These are phyloP conservation scores for Discoglossus pictus DNA, from an alignment of 2,797 vertebrate species.

Conservation along the genomic window DNA sequence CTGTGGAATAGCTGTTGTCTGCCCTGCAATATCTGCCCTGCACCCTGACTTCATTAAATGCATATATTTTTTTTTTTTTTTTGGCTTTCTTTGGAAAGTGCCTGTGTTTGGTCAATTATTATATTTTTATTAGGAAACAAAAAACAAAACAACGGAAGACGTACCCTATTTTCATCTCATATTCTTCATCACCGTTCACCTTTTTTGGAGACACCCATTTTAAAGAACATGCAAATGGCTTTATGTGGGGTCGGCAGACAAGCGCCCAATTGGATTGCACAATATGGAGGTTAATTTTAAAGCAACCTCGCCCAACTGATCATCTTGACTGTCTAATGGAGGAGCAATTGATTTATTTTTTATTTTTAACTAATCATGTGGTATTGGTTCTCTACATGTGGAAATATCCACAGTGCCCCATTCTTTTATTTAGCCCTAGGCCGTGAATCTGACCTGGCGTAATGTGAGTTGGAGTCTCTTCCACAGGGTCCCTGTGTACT, in stretches of 20 bases:
- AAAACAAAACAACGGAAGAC: slow-evolving; percentile 52
- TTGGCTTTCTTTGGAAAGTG: slow-evolving; percentile 81
- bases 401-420: too few relatives aligned
- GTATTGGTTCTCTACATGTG: too few relatives aligned
- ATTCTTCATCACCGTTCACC: background rate
- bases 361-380: background rate
- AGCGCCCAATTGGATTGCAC: background rate
- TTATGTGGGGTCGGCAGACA: background rate
- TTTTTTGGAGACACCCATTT: too few relatives aligned
- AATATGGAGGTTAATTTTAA: background rate
- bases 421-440: too few relatives aligned
- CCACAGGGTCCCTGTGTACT: too few relatives aligned
- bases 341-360: background rate
- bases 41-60: slow-evolving; percentile 16
- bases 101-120: slow-evolving; percentile 85
- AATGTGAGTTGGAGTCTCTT: too few relatives aligned
- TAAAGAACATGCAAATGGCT: background rate
- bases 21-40: slow-evolving; percentile 46
- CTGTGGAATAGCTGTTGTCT: slow-evolving; percentile 80
- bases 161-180: background rate
- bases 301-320: background rate
- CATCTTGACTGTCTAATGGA: background rate
- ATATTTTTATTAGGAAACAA: slow-evolving; percentile 52
- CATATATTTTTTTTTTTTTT: slow-evolving; percentile 49
- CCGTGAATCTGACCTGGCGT: too few relatives aligned